phyloP scores from a whole-genome alignment of 2,113 vertebrate genomes.

The Fukomys damarensis region DNA sequence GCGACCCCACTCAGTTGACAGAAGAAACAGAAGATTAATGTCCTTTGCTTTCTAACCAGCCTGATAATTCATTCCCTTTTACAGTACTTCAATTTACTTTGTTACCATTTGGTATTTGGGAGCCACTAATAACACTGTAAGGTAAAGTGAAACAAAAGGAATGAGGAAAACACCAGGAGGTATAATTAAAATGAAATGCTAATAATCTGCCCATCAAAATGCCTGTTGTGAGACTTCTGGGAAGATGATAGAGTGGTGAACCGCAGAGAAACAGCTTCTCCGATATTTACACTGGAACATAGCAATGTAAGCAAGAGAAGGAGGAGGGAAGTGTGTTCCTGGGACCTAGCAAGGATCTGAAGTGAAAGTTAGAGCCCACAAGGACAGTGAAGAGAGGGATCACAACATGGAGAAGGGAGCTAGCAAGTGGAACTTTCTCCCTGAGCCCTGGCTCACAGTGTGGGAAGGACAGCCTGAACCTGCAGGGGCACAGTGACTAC shows the following conservation, averaged over 20 bases:
- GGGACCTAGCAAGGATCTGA: neutral
- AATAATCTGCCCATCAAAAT: constrained; percentile 73
- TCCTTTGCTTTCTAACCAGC: constrained; percentile 53
- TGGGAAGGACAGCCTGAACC: neutral
- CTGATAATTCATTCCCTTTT: constrained; percentile 32
- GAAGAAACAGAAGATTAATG: constrained; percentile 25
- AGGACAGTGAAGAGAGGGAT: neutral
- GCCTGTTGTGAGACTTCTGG: neutral
- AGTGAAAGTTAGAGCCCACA: neutral
- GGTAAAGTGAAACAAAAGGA: constrained; percentile 61
- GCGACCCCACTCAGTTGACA: neutral
- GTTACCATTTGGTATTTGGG: constrained; percentile 59
- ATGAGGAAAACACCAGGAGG: constrained; percentile 59
- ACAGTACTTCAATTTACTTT: constrained; percentile 60
- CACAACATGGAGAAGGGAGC: neutral
- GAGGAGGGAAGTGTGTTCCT: neutral
- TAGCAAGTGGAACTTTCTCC: neutral
- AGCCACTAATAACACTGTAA: constrained; percentile 60
- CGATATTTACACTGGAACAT: neutral
- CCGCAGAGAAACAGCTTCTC: neutral
- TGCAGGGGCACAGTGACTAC: neutral
- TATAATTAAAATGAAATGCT: constrained; percentile 70
- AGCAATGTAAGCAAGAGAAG: neutral
- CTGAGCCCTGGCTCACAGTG: neutral
- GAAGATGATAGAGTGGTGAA: neutral